Base-by-base conservation (phyloP, 2,113 vertebrate species). In the Apaloderma vittatum region DNA sequence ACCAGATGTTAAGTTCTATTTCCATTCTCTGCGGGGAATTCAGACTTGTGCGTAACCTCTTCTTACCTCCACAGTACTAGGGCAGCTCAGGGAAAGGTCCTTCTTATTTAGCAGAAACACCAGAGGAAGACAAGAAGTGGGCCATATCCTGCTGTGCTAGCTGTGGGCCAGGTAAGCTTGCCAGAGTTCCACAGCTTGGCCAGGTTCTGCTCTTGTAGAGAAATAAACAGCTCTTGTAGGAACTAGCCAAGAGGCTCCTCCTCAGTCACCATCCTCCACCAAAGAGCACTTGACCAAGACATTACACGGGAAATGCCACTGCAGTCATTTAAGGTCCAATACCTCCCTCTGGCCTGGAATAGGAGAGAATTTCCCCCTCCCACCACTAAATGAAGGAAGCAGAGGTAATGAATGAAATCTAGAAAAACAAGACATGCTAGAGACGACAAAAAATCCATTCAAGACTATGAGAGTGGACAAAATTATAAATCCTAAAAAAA, bases 21-120 rank as follows among this genome's bases (percentile, higher is more conserved):
- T 91, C 45, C 51, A 22, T 75, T 49, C 68, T 91, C 36, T 65
- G 82, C 32, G 70, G 66, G 49, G 61, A 93, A 94, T 88, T 78
- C 46, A 86, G 71, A 77, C 14, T 86, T 88, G 30, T 87, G 20
- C 3, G 4, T 62, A 85, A 90, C 40, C 80, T 91, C 19, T 70
- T 77, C 82, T 91, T 87, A 61, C 29, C 29, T 90, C 13, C 36
- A 58, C 10, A 51, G 59, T 27, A 58, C n/a, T n/a, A 62, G 32
- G 34, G 23, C n/a, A 92, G 49, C 27, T 83, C 58, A 73, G 49
- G 57, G 18, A 66, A 80, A 29, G 7, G 26, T 24, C 6, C 9
- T 92, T 67, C 27, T 43, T 51, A 34, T 8, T 8, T 24, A 86
- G 34, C 13, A 86, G 55, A 68, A 80, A 8, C 78, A 54, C 34